These are phyloP conservation scores for Phenganax marumi DNA, from an alignment of 92 coral and sea anemone species.

Conservation along the genomic window DNA sequence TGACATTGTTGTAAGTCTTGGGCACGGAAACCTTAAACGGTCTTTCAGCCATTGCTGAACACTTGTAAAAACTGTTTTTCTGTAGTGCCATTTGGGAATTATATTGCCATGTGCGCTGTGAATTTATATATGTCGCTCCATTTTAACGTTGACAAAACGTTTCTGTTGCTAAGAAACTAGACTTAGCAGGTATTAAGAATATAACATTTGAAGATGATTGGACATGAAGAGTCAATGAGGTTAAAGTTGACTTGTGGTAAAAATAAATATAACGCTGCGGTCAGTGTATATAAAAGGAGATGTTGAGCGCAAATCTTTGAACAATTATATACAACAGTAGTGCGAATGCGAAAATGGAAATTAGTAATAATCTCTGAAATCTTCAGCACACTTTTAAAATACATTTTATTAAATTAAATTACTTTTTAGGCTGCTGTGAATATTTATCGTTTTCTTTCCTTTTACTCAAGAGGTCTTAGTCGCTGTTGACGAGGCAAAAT, in stretches of 20 bases:
- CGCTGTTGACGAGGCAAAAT: no score
- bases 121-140: neutral
- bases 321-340: neutral
- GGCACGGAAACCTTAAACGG: slow-evolving; percentile 33
- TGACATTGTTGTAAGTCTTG: slow-evolving; percentile 31
- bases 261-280: slow-evolving; percentile 7
- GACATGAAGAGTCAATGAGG: neutral
- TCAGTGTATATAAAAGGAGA: no score
- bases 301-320: neutral
- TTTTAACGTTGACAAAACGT: neutral
- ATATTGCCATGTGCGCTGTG: slow-evolving; percentile 3
- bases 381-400: no score
- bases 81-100: neutral
- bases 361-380: no score
- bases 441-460: no score
- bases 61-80: neutral
- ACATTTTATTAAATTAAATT: no score
- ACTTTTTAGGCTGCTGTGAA: no score
- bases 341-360: neutral
- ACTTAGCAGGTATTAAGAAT: neutral
- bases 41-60: neutral
- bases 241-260: neutral
- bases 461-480: no score
- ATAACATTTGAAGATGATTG: neutral
- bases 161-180: slow-evolving; percentile 5